Percentiles rank a stretch among this genome's conserved stretches.
These are phyloP conservation scores for Stegophylla sp. DNA, from an alignment of 2,888 invertebrate genomes.

Conservation along the genomic window DNA sequence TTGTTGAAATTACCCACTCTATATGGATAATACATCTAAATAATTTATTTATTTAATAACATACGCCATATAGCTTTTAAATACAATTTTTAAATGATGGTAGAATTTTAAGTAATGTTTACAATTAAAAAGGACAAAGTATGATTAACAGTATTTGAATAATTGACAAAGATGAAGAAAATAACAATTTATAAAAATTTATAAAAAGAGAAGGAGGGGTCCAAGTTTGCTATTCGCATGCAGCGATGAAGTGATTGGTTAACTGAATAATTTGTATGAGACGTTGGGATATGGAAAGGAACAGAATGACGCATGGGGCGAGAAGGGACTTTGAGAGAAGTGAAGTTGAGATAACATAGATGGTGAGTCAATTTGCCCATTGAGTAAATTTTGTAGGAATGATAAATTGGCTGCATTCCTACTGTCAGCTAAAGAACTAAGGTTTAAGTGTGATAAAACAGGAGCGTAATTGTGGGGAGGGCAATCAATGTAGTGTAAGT, in stretches of 20 bases:
- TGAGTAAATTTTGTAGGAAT: not conserved
- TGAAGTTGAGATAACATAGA: not conserved
- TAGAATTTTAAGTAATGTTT: no score
- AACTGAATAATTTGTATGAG: not conserved
- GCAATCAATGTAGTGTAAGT: not conserved
- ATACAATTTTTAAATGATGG: no score
- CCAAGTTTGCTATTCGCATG: not conserved
- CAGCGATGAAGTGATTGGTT: not conserved
- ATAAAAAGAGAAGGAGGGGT: not conserved
- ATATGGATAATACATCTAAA: no score
- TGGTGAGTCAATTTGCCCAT: not conserved
- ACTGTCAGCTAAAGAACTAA: not conserved
- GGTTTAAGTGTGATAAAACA: not conserved
- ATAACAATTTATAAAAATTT: not conserved
- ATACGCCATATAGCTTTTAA: no score
- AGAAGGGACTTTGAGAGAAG: not conserved
- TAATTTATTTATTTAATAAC: no score
- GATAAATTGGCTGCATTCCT: not conserved
- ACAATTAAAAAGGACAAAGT: no score
- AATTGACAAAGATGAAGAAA: no score
- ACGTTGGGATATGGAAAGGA: not conserved
- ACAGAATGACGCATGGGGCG: not conserved
- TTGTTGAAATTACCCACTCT: no score
- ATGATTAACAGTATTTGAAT: no score
- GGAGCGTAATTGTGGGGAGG: not conserved